A percentile compares a stretch with the other conserved stretches of the same genome.
Evolutionary conservation across 1,140 invertebrate species (phyloP).

Genomic region (Drosophila nigrodunni): DNA sequence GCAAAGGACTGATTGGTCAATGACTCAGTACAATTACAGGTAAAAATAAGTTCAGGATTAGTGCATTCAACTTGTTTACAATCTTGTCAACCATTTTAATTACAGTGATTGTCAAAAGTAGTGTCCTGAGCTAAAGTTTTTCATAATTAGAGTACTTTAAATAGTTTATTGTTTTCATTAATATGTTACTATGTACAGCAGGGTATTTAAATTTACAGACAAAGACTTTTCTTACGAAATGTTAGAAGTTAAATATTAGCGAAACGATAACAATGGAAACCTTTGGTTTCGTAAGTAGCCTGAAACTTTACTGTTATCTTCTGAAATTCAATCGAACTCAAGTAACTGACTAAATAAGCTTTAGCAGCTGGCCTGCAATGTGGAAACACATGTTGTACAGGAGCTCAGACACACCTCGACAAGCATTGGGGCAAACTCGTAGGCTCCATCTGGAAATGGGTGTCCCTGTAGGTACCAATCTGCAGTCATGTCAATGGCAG

Average conservation of each 20-base stretch:
- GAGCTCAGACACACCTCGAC: constrained; percentile 28
- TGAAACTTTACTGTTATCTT: neutral
- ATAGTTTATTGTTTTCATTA: neutral
- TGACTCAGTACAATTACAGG: neutral
- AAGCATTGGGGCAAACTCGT: constrained; percentile 15
- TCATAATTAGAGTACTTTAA: neutral
- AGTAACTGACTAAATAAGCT: neutral
- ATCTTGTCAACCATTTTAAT: neutral
- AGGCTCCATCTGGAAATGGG: constrained; percentile 38
- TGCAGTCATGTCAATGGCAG: constrained; percentile 66
- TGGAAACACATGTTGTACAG: constrained; percentile 28
- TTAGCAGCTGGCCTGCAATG: constrained; percentile 12
- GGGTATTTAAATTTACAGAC: no score
- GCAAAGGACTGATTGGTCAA: neutral
- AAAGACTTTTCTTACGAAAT: neutral
- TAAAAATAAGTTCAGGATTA: neutral
- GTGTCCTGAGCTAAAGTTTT: neutral
- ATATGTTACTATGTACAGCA: neutral
- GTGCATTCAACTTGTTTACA: neutral
- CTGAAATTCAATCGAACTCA: neutral
- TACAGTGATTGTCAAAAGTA: neutral
- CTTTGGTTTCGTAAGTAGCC: no score
- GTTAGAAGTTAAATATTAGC: neutral
- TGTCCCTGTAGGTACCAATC: constrained; percentile 56
- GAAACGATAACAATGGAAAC: neutral